Base-by-base conservation (phyloP, 1,140 invertebrate species). In the Meloidogyne hapla region DNA sequence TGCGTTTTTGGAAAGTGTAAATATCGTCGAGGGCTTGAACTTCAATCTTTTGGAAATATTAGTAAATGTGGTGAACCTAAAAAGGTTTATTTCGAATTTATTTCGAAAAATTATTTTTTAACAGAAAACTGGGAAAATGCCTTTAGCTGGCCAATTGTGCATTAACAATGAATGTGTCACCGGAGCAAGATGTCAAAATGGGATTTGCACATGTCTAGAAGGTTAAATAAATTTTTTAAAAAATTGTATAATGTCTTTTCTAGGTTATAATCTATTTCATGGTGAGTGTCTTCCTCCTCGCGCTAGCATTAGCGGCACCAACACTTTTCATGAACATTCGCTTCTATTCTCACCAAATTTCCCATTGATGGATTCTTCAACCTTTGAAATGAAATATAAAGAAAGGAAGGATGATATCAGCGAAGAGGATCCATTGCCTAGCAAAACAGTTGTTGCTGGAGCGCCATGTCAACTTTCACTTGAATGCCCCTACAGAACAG, bases 401-500 rank as follows among this genome's bases (percentile, higher is more conserved):
- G 75, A 56, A 56, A 21, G 18, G 18, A 56, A 28, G 26, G 18
- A n/a, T 2, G 45, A 28, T 40, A 21, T 18, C 5, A 23, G 13
- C 28, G 66, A 33, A 40, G 40, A 40, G 10, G 74, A 75, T 61
- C 45, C 74, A 8, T 42, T 75, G 10, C 75, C 45, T 62, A 61
- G 18, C 2, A 67, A 79, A 42, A 80, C 69, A 9, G n/a, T 79
- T 15, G 67, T 78, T 8, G 64, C 80, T 9, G 80, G 80, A n/a
- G 78, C 80, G 23, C 83, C 77, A 23, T 81, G 80, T 38, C 71
- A 64, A 23, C 33, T 81, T 2, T 71, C 75, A 12, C 68, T 81
- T 42, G 81, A 81, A 68, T 81, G 80, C 40, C 80, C 80, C 10
- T 81, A 81, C 33, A 56, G 80, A 56, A 81, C 80, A 13, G 80